Evolutionary conservation across 2,113 vertebrate genomes (phyloP).

Genomic region (Bucco capensis): DNA sequence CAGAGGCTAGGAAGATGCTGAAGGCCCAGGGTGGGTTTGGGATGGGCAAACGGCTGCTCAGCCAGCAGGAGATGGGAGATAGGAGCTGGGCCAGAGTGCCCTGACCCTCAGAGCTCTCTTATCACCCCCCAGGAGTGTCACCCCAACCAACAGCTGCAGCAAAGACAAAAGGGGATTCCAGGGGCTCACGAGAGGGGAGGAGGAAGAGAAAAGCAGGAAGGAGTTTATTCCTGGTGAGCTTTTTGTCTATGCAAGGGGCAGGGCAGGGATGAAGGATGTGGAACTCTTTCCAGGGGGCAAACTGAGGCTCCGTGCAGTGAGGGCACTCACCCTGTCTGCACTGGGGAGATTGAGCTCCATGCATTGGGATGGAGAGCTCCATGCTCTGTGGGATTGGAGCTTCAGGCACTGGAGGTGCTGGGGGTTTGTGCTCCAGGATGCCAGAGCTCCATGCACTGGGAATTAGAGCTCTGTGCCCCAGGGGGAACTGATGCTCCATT

Average conservation of each 20-base stretch:
- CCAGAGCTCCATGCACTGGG: not conserved
- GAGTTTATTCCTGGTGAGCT: not conserved
- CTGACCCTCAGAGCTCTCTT: not conserved
- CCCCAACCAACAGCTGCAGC: not conserved
- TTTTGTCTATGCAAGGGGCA: not conserved
- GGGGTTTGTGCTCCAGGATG: rapidly evolving
- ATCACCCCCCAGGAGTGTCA: rapidly evolving
- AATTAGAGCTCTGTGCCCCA: rapidly evolving
- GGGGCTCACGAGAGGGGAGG: not conserved
- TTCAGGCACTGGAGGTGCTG: not conserved
- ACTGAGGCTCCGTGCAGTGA: not conserved
- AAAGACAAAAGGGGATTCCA: not conserved
- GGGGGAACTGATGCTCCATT: not conserved
- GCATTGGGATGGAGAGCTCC: not conserved
- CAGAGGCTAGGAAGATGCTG: no score
- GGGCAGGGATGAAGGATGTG: not conserved
- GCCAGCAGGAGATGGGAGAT: not conserved
- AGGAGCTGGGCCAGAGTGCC: not conserved
- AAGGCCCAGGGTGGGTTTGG: not conserved
- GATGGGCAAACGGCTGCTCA: not conserved
- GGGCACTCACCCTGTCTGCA: no score
- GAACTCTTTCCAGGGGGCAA: not conserved
- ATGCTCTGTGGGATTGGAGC: not conserved
- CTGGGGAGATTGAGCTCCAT: not conserved
- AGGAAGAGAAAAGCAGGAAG: not conserved